phyloP scores from a whole-genome alignment of 1,140 invertebrate species.

The Drosophila cardini region DNA sequence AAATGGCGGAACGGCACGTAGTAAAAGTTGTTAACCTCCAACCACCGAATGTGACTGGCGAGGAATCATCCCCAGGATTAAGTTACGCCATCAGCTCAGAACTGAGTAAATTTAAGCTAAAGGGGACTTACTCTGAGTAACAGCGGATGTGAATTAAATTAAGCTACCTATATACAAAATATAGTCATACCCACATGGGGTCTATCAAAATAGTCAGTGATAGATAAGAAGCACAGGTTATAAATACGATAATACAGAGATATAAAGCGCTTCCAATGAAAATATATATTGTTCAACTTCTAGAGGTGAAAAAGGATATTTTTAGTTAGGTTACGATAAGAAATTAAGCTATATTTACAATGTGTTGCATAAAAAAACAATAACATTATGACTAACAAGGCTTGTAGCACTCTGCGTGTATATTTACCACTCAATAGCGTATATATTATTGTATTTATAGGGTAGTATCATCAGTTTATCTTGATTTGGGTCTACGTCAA shows the following conservation, averaged over 20 bases:
- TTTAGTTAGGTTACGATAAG: neutral
- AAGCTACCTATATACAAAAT: too few relatives aligned
- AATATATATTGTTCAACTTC: too few relatives aligned
- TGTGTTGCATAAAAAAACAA: neutral
- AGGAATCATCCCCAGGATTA: neutral
- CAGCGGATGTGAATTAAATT: too few relatives aligned
- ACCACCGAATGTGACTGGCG: slow-evolving; percentile 21
- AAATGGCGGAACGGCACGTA: slow-evolving; percentile 72
- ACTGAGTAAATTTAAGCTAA: neutral
- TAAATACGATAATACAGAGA: too few relatives aligned
- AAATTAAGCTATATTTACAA: neutral
- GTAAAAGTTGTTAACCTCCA: slow-evolving; percentile 35
- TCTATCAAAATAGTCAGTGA: too few relatives aligned
- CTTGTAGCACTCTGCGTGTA: neutral
- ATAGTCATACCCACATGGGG: too few relatives aligned
- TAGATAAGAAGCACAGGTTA: too few relatives aligned
- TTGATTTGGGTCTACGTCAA: slow-evolving; percentile 27
- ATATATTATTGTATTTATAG: slow-evolving; percentile 5
- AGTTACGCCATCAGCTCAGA: neutral
- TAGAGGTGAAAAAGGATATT: neutral
- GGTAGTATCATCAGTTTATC: slow-evolving; percentile 5
- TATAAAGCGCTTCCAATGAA: too few relatives aligned
- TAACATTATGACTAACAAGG: neutral
- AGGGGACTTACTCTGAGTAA: neutral
- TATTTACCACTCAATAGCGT: neutral